Conservation (phyloP, 2,888 invertebrate genomes). For the Carterocephalus palaemon region DNA sequence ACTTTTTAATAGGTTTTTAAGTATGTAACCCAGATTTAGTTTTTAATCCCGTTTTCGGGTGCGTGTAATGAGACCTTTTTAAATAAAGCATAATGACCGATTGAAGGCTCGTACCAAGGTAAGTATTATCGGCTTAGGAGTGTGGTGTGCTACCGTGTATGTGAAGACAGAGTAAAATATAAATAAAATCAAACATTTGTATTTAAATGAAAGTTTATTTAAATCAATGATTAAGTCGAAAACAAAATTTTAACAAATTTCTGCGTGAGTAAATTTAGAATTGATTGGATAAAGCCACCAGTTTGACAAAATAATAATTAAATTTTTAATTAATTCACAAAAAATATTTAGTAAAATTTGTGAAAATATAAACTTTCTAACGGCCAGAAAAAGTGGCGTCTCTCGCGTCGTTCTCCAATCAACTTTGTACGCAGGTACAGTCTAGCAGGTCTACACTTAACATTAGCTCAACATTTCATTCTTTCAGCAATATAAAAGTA, state of each 20-base stretch:
- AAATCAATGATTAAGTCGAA: constrained; percentile 75
- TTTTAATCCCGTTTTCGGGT: too few species aligned
- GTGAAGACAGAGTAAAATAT: constrained; percentile 30
- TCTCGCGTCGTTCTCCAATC: constrained; percentile 65
- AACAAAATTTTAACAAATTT: constrained; percentile 73
- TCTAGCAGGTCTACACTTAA: constrained; percentile 77
- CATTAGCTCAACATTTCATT: constrained; percentile 65
- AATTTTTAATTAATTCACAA: constrained; percentile 34
- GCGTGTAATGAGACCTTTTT: too few species aligned
- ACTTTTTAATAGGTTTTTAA: too few species aligned
- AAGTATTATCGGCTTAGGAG: too few species aligned
- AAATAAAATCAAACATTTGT: constrained; percentile 75
- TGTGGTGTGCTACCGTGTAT: too few species aligned
- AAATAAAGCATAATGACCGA: too few species aligned
- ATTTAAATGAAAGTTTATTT: constrained; percentile 71
- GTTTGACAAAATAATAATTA: constrained; percentile 33
- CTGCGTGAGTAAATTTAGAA: constrained; percentile 61
- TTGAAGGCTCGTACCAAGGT: too few species aligned
- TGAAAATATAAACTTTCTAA: constrained; percentile 47
- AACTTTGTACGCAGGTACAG: constrained; percentile 62
- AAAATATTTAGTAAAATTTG: constrained; percentile 48
- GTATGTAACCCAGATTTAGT: too few species aligned
- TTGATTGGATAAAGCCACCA: constrained; percentile 74
- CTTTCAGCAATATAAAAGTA: constrained; percentile 77
- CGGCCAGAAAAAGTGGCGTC: constrained; percentile 41